Evolutionary conservation across 2,888 invertebrate genomes (phyloP), one percentile per base, ranked within the genome.

Genomic region (Sinopyrophorus schimmeli): DNA sequence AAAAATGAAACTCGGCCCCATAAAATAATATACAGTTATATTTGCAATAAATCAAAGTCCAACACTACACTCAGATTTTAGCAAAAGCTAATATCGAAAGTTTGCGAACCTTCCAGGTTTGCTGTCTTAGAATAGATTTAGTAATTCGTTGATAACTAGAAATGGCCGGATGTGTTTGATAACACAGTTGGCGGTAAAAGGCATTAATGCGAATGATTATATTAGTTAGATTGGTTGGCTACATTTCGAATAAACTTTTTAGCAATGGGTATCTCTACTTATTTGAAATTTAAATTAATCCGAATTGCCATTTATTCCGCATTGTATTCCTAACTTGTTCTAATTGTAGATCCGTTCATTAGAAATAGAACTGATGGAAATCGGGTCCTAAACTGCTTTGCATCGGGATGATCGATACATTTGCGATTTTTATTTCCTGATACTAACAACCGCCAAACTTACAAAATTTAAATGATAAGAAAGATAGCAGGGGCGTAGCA

Each of bases 131-230:
- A 41, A 41, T 41, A 31, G 41, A 41, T 41, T 41, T 27, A 11
- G 32, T 34, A 34, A 35, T 43, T 43, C 18, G 27, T 34, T 17
- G 24, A 5, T 21, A 41, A 37, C 15, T 34, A 18, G 14, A 15
- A 28, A 27, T 21, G 18, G 15, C 34, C 16, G 32, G 43, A 26
- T 28, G 28, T 28, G 43, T 34, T 20, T 27, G 35, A 35, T 43
- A 43, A 27, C 43, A 43, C 35, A 35, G 35, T 17, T 43, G 35
- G 15, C 35, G 10, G 30, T 15, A 16, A 12, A 35, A 35, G 31
- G 28, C 43, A 43, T 43, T 43, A 43, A 43, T 43, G 43, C 43
- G 35, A 43, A 35, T 43, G 35, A 43, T 43, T 27, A 28, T 28
- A 20, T 35, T 32, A 41, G 24, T 41, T 28, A 28, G 37, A 35